Evolutionary conservation across 2,797 vertebrate species (phyloP), one percentile per base, ranked within the genome.

Genomic region (Numenius phaeopus): DNA sequence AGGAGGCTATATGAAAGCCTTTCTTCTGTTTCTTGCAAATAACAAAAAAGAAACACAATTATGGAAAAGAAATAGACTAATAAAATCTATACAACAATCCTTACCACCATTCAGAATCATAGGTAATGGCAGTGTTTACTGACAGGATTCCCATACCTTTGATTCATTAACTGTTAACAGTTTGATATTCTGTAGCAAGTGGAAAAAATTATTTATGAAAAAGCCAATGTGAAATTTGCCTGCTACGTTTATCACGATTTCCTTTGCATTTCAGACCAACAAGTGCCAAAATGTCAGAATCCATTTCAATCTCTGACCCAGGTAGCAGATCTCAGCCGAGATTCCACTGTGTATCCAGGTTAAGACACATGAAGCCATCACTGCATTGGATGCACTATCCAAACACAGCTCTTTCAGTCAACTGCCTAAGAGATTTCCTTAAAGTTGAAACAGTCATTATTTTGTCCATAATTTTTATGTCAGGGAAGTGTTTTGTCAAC

Each of bases 291-390:
- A 75, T 7, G 4, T 65, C 32, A 47, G 14, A 19, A 57, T 67
- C 3, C 50, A 29, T 70, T 75, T 87, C 58, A 23, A 9, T 40
- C 62, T 87, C 26, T 55, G 30, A 57, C 3, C 6, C 14, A 27
- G 27, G 40, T 5, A 73, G 55, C 39, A 71, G 54, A 58, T 42
- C 44, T 73, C 55, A 47, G 42, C n/a, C 3, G 4, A 59, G 72
- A 66, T 80, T 49, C 55, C 23, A 58, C 21, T 5, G 2, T 40
- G 13, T 39, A 52, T 76, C 24, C 57, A 29, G 50, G 32, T 61
- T 59, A 73, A 82, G 0, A 2, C 5, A 5, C 12, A 44, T 5
- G 46, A 78, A 90, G 29, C 22, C 34, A 29, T 39, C 0, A 0
- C 22, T 70, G 21, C 37, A n/a, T 6, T 59, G 34, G 37, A 54